phyloP scores from a whole-genome alignment of 2,113 vertebrate species.

The Hydrolagus affinis region DNA sequence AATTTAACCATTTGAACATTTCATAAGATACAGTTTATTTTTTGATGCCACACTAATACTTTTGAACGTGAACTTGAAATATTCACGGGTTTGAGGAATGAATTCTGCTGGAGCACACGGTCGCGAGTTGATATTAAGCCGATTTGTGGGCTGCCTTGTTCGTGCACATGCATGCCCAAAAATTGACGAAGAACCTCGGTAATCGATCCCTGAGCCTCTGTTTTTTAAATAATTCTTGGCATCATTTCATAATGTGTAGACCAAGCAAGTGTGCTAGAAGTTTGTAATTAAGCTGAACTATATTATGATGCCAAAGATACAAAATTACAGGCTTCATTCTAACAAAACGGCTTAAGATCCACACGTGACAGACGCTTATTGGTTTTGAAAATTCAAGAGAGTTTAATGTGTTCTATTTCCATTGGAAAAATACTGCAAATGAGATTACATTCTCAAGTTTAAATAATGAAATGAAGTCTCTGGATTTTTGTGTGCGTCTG shows the following conservation, averaged over 20 bases:
- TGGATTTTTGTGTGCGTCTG: not conserved
- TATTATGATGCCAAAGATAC: not conserved
- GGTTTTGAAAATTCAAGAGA: not conserved
- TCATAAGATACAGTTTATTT: not conserved
- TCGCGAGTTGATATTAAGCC: not conserved
- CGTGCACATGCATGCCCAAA: not conserved
- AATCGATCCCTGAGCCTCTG: not conserved
- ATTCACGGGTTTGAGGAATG: not conserved
- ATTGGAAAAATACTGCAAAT: not conserved
- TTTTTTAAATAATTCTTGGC: not conserved
- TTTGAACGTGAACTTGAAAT: not conserved
- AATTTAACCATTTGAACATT: not conserved
- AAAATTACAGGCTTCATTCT: conserved; percentile 7
- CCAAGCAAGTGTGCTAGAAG: not conserved
- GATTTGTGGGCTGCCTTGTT: not conserved
- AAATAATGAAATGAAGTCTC: not conserved
- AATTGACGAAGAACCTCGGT: not conserved
- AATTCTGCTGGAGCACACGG: not conserved
- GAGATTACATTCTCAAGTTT: not conserved
- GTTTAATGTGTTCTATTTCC: not conserved
- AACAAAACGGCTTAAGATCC: not conserved
- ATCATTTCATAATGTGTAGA: not conserved
- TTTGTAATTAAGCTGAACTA: not conserved
- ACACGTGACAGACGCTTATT: not conserved
- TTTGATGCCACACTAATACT: no score